Evolutionary conservation across 2,888 invertebrate genomes (phyloP).

Genomic region (Trachelus tabidus): DNA sequence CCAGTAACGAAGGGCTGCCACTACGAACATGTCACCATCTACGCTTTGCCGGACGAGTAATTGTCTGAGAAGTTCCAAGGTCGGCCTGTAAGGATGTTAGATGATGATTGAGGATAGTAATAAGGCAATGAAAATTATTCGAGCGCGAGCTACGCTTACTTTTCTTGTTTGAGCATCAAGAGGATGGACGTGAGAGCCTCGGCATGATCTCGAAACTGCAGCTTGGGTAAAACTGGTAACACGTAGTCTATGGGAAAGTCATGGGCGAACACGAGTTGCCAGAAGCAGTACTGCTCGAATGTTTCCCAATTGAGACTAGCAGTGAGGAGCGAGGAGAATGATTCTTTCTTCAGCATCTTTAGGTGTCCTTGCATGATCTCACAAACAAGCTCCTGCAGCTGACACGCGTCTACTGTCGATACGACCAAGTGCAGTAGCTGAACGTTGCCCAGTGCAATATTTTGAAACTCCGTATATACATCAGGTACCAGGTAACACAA

Average conservation of each 20-base stretch:
- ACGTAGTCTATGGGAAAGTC: slow-evolving; percentile 93
- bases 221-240: slow-evolving; percentile 80
- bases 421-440: slow-evolving; percentile 90
- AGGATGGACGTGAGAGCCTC: slow-evolving; percentile 93
- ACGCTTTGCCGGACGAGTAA: slow-evolving; percentile 80
- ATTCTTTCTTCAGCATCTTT: slow-evolving; percentile 84
- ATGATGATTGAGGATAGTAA: neutral
- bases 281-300: slow-evolving; percentile 96
- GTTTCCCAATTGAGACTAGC: slow-evolving; percentile 96
- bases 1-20: slow-evolving; percentile 93
- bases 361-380: slow-evolving; percentile 90
- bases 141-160: slow-evolving; percentile 65
- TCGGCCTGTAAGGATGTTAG: slow-evolving; percentile 71
- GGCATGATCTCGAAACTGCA: slow-evolving; percentile 86
- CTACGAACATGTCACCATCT: slow-evolving; percentile 87
- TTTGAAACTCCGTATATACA: slow-evolving; percentile 90
- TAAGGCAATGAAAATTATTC: neutral
- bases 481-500: slow-evolving; percentile 94
- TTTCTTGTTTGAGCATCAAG: slow-evolving; percentile 91
- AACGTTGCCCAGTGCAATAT: slow-evolving; percentile 87
- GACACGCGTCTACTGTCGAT: slow-evolving; percentile 88
- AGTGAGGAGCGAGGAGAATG: slow-evolving; percentile 79
- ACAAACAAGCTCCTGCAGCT: slow-evolving; percentile 91
- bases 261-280: slow-evolving; percentile 95
- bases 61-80: slow-evolving; percentile 85